A percentile compares a stretch with the other conserved stretches of the same genome.
Evolutionary conservation across 2,113 vertebrate species (phyloP).

Genomic region (Plectropomus leopardus): DNA sequence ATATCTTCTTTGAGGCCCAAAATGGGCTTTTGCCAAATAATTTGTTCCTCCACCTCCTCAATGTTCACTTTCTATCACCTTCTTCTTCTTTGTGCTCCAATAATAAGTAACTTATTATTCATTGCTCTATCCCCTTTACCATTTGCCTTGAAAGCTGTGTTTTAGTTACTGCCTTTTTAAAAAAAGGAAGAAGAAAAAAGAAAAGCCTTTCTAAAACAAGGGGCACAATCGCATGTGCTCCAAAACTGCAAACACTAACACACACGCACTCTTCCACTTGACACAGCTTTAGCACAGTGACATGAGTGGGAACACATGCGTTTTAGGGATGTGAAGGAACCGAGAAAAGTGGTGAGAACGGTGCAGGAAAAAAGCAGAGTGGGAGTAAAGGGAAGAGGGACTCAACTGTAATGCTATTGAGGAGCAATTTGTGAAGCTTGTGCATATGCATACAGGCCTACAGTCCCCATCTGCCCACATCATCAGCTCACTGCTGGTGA

Average conservation of each 20-base stretch:
- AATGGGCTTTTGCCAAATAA: slow-evolving; percentile 30
- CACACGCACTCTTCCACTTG: slow-evolving; percentile 56
- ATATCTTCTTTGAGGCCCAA: slow-evolving; percentile 8
- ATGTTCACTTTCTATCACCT: slow-evolving; percentile 16
- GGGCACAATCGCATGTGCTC: neutral
- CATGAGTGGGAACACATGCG: slow-evolving; percentile 69
- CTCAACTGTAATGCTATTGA: slow-evolving; percentile 79
- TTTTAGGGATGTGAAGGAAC: slow-evolving; percentile 59
- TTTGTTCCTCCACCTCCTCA: slow-evolving; percentile 31
- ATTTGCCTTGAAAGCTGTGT: slow-evolving; percentile 42
- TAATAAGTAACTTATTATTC: slow-evolving; percentile 15
- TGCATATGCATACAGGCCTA: slow-evolving; percentile 77
- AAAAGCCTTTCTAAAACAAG: neutral
- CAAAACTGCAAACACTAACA: slow-evolving; percentile 29
- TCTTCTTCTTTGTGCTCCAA: slow-evolving; percentile 14
- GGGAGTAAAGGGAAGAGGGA: slow-evolving; percentile 73
- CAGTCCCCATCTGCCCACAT: slow-evolving; percentile 80
- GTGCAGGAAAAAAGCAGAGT: slow-evolving; percentile 65
- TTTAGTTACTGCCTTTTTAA: slow-evolving; percentile 34
- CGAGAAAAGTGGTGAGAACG: slow-evolving; percentile 60
- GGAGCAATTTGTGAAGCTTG: slow-evolving; percentile 80
- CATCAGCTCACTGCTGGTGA: slow-evolving; percentile 77
- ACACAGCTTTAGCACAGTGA: slow-evolving; percentile 63
- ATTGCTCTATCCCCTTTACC: slow-evolving; percentile 31
- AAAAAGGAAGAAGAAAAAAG: neutral